A percentile compares a stretch with the other conserved stretches of the same genome.
Conservation (phyloP, 2,113 vertebrate genomes). For the Accipiter virgatus region DNA sequence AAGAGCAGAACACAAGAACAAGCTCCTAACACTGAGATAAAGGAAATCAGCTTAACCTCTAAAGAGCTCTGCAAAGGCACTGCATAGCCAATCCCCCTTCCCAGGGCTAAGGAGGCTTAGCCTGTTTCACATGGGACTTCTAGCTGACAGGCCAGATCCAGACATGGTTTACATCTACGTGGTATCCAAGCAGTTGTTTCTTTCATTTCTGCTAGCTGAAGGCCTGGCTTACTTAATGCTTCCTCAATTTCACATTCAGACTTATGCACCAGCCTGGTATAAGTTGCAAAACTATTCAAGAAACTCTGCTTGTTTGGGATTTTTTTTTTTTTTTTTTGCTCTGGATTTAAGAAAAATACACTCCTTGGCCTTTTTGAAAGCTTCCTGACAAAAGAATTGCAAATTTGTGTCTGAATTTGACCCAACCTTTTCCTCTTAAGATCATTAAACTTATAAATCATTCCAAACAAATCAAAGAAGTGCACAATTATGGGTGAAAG, state of each 20-base stretch:
- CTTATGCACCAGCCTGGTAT: not conserved
- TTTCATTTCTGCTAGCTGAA: not conserved
- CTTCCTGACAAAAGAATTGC: not conserved
- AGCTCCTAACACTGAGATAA: not conserved
- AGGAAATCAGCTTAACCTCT: conserved; percentile 34
- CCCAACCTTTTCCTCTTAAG: not conserved
- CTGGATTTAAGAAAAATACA: not conserved
- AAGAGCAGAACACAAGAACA: not conserved
- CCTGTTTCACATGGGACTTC: not conserved
- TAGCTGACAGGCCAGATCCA: not conserved
- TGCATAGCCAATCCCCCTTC: not conserved
- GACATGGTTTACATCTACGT: not conserved
- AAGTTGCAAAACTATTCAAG: not conserved
- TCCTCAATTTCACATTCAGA: not conserved
- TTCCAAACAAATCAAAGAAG: conserved; percentile 27
- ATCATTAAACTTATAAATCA: not conserved
- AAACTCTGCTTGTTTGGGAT: not conserved
- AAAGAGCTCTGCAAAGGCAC: conserved; percentile 2
- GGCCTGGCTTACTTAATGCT: not conserved
- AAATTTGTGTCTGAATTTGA: not conserved
- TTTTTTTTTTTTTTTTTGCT: no score
- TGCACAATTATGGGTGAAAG: not conserved
- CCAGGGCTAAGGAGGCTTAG: conserved; percentile 33
- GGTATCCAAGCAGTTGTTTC: not conserved
- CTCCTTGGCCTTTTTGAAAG: not conserved